These are phyloP conservation scores for Rhinichthys osculus DNA, from an alignment of 2,797 vertebrate genomes.

Conservation along the genomic window DNA sequence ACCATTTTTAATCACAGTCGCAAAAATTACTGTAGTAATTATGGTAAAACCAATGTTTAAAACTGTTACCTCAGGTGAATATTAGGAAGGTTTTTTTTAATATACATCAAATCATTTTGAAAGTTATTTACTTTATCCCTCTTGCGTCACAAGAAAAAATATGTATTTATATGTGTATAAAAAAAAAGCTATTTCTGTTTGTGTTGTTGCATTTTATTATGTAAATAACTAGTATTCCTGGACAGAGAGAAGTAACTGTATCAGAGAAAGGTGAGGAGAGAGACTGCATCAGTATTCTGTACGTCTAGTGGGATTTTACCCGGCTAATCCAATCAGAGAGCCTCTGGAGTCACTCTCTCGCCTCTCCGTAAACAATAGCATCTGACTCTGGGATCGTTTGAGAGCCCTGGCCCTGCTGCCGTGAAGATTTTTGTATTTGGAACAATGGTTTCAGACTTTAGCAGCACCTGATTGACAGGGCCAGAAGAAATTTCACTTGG, in stretches of 20 bases:
- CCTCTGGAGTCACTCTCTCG: conserved; percentile 85
- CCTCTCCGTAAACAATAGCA: conserved; percentile 88
- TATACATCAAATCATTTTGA: not conserved
- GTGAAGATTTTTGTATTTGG: conserved; percentile 57
- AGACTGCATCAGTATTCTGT: conserved; percentile 91
- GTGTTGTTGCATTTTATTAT: not conserved
- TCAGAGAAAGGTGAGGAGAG: conserved; percentile 64
- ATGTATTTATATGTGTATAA: too few species aligned
- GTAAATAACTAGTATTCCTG: not conserved
- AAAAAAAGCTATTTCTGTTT: not conserved
- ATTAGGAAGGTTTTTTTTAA: not conserved
- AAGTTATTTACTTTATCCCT: not conserved
- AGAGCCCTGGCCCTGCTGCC: conserved; percentile 67
- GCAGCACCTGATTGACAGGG: conserved; percentile 67
- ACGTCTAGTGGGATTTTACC: conserved; percentile 95
- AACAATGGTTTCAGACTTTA: conserved; percentile 85
- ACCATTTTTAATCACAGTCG: too few species aligned
- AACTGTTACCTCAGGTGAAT: not conserved
- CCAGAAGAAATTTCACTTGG: not conserved
- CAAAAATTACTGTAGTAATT: not conserved
- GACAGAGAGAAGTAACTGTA: conserved; percentile 9
- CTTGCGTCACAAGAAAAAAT: not conserved
- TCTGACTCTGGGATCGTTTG: conserved; percentile 86
- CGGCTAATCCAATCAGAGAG: conserved; percentile 98
- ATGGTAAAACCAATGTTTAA: not conserved